These are phyloP conservation scores for Hololepta plana DNA, from an alignment of 2,888 invertebrate species.

Conservation along the genomic window DNA sequence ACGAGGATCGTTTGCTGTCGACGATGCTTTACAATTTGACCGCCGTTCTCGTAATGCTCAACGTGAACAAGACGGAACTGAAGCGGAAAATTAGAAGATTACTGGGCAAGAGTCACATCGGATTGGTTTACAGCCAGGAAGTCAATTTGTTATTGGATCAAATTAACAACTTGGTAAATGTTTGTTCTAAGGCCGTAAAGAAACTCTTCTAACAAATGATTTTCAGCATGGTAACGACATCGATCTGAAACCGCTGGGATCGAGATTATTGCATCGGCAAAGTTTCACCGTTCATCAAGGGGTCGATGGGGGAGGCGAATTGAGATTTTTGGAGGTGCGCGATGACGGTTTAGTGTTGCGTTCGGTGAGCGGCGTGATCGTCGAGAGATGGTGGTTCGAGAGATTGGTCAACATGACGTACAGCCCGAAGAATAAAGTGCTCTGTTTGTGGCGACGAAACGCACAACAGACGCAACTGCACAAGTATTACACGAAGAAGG, in stretches of 20 bases:
- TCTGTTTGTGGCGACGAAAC: conserved; percentile 93
- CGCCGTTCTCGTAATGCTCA: conserved; percentile 87
- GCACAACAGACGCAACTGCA: conserved; percentile 90
- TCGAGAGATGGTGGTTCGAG: conserved; percentile 98
- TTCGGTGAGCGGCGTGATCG: conserved; percentile 68
- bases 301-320: conserved; percentile 75
- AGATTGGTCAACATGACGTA: conserved; percentile 98
- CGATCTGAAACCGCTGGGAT: conserved; percentile 88
- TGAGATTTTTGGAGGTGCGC: conserved; percentile 84
- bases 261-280: conserved; percentile 86
- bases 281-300: conserved; percentile 97
- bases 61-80: conserved; percentile 66
- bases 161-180: conserved; percentile 74
- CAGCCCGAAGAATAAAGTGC: conserved; percentile 92
- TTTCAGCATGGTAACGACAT: conserved; percentile 92
- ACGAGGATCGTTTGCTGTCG: conserved; percentile 89
- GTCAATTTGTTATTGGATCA: conserved; percentile 92
- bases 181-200: conserved; percentile 1
- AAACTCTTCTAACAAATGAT: conserved; percentile 1
- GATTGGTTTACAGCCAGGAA: conserved; percentile 92
- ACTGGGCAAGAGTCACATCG: conserved; percentile 96
- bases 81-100: conserved; percentile 77
- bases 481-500: conserved; percentile 98
- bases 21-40: conserved; percentile 93
- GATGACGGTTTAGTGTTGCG: conserved; percentile 85